These are phyloP conservation scores for Zootermopsis nevadensis DNA, from an alignment of 2,888 invertebrate species.

Conservation along the genomic window DNA sequence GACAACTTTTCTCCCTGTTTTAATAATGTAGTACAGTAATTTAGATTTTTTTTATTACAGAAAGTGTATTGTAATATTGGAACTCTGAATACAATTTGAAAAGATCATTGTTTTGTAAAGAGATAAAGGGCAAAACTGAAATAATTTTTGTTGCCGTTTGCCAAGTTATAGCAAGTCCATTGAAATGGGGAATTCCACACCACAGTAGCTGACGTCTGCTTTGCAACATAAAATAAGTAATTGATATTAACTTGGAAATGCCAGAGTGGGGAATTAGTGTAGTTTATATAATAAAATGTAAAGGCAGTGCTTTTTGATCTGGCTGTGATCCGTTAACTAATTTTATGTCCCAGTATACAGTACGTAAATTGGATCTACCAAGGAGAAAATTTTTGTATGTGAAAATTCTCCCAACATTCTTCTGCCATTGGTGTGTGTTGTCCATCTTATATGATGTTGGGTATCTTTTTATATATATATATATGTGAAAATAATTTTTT, in stretches of 20 bases:
- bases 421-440: constrained; percentile 19
- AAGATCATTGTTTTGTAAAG: too few relatives aligned
- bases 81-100: too few relatives aligned
- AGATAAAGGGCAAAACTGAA: too few relatives aligned
- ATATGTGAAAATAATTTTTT: constrained; percentile 28
- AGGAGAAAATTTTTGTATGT: constrained; percentile 10
- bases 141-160: constrained; percentile 13
- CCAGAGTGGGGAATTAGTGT: constrained; percentile 19
- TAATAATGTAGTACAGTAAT: too few relatives aligned
- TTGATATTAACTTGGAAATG: background rate
- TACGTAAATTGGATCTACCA: background rate
- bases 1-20: too few relatives aligned
- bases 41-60: too few relatives aligned
- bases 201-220: background rate
- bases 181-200: background rate
- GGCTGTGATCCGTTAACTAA: constrained; percentile 37
- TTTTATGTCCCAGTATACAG: background rate
- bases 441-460: constrained; percentile 15
- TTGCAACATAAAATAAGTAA: constrained; percentile 1
- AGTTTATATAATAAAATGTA: constrained; percentile 3
- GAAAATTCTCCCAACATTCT: constrained; percentile 19
- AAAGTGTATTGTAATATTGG: too few relatives aligned
- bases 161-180: background rate
- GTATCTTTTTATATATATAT: background rate
- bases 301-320: constrained; percentile 11